Evolutionary conservation across 2,797 vertebrate genomes (phyloP).

Genomic region (Coracias cyanogaster): DNA sequence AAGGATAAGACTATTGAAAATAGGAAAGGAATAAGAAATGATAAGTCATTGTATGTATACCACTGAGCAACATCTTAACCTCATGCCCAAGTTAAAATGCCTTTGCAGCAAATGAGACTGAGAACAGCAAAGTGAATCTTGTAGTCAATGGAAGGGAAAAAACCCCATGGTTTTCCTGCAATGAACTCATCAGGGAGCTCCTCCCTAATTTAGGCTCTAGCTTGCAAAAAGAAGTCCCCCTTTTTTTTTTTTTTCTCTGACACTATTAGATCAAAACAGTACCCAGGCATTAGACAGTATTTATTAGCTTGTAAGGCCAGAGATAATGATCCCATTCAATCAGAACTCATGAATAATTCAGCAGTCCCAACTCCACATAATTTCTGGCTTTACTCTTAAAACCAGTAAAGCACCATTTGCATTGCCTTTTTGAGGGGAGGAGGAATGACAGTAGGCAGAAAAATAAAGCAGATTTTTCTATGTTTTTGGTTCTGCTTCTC

Average conservation of each 20-base stretch:
- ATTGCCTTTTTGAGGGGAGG: constrained; percentile 67
- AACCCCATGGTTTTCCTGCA: constrained; percentile 19
- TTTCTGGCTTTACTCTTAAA: constrained; percentile 81
- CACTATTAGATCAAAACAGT: constrained; percentile 83
- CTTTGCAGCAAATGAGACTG: neutral
- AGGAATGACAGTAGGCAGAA: constrained; percentile 58
- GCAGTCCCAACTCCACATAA: constrained; percentile 79
- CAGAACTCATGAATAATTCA: constrained; percentile 84
- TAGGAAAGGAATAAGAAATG: constrained; percentile 12
- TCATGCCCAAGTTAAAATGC: constrained; percentile 32
- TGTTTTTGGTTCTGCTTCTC: constrained; percentile 20
- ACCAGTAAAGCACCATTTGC: constrained; percentile 76
- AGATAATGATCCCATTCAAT: constrained; percentile 85
- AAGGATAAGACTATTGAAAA: neutral
- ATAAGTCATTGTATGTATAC: neutral
- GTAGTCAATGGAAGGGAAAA: neutral
- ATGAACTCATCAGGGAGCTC: constrained; percentile 68
- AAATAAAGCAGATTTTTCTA: constrained; percentile 67
- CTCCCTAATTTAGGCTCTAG: constrained; percentile 73
- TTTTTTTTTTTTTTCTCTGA: constrained; percentile 47
- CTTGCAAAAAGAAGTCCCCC: constrained; percentile 36
- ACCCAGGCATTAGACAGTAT: constrained; percentile 82
- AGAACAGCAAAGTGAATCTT: constrained; percentile 6
- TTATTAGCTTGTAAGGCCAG: constrained; percentile 83
- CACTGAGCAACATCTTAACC: neutral